Percentiles rank a stretch among this genome's conserved stretches.
phyloP scores from a whole-genome alignment of 2,888 invertebrate genomes.

The Trichopoda pennipes region DNA sequence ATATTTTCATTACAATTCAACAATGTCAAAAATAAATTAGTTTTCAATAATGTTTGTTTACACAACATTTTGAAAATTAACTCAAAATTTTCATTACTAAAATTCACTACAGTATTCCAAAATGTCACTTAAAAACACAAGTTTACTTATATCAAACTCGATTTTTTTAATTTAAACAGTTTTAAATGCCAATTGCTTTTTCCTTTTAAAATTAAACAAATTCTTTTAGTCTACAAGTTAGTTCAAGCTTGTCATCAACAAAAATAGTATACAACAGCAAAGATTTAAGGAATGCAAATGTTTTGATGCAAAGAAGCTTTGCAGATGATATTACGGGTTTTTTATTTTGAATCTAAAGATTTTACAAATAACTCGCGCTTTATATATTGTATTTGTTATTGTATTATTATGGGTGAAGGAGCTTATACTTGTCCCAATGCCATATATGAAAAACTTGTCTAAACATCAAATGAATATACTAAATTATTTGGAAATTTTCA shows the following conservation, averaged over 20 bases:
- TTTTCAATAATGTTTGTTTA: no score
- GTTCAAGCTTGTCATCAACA: constrained; percentile 4
- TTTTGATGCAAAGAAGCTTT: constrained; percentile 9
- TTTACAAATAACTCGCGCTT: neutral
- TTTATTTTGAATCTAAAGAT: neutral
- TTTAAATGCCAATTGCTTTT: constrained; percentile 14
- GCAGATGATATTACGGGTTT: neutral
- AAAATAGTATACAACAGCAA: neutral
- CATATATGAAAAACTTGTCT: constrained; percentile 43
- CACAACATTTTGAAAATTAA: no score
- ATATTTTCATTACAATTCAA: no score
- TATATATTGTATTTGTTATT: neutral
- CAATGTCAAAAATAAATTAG: no score
- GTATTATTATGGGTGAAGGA: constrained; percentile 54
- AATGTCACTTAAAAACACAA: neutral
- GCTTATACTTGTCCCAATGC: constrained; percentile 17
- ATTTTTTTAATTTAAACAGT: neutral
- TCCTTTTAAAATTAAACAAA: constrained; percentile 22
- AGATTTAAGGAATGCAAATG: constrained; percentile 37
- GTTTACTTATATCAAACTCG: neutral
- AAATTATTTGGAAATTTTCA: constrained; percentile 50
- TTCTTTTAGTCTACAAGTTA: constrained; percentile 3
- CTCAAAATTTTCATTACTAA: no score
- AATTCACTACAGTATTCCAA: neutral
- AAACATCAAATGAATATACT: constrained; percentile 38